Base-by-base conservation (phyloP, 2,888 invertebrate species). In the Hanleya hanleyi region DNA sequence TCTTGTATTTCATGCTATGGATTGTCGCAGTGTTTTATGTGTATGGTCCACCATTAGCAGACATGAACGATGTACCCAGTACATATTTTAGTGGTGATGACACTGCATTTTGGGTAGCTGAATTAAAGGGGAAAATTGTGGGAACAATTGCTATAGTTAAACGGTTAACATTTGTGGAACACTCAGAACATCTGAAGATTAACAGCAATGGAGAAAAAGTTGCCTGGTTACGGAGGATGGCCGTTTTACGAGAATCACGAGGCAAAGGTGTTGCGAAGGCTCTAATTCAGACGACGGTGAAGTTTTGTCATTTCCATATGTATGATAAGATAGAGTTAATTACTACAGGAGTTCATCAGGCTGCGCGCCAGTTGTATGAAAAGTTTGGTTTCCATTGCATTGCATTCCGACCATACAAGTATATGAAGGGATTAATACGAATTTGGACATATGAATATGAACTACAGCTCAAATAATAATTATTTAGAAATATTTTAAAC, bases 191-290 rank as follows among this genome's bases (percentile, higher is more conserved):
- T 26, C n/a, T n/a, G 5, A 12, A 22, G n/a, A 41, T 36, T 6
- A 67, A 57, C 9, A n/a, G 67, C 5, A 18, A 35, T 36, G 37
- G 15, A 15, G 22, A 6, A 36, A 80, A 77, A 50, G 61, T 76
- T 33, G 81, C 81, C 3, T 81, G 80, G 80, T 69, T 81, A 18
- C 64, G 81, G 50, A 67, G 81, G 32, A 78, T 81, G 78, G 80
- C 77, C 18, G 81, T 81, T 5, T 71, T 57, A 50, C 73, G 65
- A 49, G 49, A 67, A 22, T 77, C 57, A 57, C 65, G 81, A 35
- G 74, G 79, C 22, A 36, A 71, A 29, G 81, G 81, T 0, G 76
- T 81, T 26, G 81, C 80, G 0, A 78, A 77, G 51, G 67, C 71
- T 6, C 57, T 81, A 36, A 75, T 81, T n/a, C 22, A 67, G 7